phyloP scores from a whole-genome alignment of 2,888 invertebrate genomes.

The Drosophila monieri region DNA sequence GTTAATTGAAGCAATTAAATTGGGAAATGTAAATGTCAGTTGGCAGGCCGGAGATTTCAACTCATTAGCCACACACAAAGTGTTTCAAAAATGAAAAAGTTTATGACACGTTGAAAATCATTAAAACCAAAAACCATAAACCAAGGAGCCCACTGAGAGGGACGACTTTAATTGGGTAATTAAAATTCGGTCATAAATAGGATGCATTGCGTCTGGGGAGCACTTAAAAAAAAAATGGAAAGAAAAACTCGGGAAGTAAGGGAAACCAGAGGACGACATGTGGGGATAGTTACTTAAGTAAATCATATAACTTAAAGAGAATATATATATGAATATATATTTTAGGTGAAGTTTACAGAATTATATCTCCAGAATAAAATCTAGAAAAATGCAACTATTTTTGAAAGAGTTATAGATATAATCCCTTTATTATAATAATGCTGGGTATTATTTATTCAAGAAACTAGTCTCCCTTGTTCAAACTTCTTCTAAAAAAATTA shows the following conservation, averaged over 20 bases:
- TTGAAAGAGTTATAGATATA: no score
- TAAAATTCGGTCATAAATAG: constrained; percentile 55
- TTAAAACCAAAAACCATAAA: constrained; percentile 36
- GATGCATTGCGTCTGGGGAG: constrained; percentile 38
- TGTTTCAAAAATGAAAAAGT: constrained; percentile 35
- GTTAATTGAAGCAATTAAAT: constrained; percentile 74
- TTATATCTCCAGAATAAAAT: no score
- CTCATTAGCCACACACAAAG: constrained; percentile 69
- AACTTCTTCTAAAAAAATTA: no score
- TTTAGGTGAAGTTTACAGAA: no score
- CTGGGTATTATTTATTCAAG: background rate
- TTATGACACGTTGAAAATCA: constrained; percentile 59
- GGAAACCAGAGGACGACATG: constrained; percentile 13
- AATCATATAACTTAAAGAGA: no score
- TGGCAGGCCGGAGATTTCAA: constrained; percentile 26
- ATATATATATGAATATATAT: no score
- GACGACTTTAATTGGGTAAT: constrained; percentile 66
- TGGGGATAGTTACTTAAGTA: no score
- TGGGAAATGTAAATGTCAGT: constrained; percentile 41
- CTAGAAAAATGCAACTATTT: no score
- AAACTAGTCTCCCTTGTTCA: no score
- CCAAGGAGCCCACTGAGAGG: constrained; percentile 21
- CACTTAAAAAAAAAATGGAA: constrained; percentile 48
- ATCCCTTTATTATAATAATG: constrained; percentile 4
- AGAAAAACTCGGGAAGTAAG: constrained; percentile 8